phyloP scores from a whole-genome alignment of 2,888 invertebrate species.

The Amphiduros pacificus region DNA sequence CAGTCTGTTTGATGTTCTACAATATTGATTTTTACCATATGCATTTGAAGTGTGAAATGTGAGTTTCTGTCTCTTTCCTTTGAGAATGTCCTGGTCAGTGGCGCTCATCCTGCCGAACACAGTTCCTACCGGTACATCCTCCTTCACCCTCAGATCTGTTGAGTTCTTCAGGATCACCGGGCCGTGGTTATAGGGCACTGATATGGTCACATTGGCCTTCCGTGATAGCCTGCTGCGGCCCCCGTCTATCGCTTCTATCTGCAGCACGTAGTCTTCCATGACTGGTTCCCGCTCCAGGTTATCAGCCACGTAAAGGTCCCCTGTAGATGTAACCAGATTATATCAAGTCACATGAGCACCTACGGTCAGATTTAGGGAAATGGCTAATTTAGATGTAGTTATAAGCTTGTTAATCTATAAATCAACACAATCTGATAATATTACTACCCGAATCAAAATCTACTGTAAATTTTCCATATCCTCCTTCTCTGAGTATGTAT shows the following conservation, averaged over 20 bases:
- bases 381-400: not conserved
- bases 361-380: too few relatives aligned
- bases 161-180: constrained; percentile 16
- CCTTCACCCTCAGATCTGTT: constrained; percentile 17
- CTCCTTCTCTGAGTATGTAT: constrained; percentile 25
- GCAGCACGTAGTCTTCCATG: constrained; percentile 21
- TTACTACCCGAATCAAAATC: constrained; percentile 29
- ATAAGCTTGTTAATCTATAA: not conserved
- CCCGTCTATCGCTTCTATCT: constrained; percentile 27
- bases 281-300: constrained; percentile 24
- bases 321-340: constrained; percentile 15
- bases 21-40: too few relatives aligned
- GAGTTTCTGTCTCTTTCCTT: too few relatives aligned
- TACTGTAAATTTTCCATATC: constrained; percentile 27
- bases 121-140: constrained; percentile 18
- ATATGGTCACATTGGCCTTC: constrained; percentile 21
- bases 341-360: too few relatives aligned
- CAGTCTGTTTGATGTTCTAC: too few relatives aligned
- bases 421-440: not conserved
- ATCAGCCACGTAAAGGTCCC: constrained; percentile 26
- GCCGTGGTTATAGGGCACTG: constrained; percentile 26
- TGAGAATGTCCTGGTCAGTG: constrained; percentile 24
- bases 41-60: too few relatives aligned
- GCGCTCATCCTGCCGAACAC: constrained; percentile 21
- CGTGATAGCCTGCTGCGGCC: constrained; percentile 23